Base-by-base conservation (phyloP, 2,888 invertebrate genomes). In the Drosophila peninsularis region DNA sequence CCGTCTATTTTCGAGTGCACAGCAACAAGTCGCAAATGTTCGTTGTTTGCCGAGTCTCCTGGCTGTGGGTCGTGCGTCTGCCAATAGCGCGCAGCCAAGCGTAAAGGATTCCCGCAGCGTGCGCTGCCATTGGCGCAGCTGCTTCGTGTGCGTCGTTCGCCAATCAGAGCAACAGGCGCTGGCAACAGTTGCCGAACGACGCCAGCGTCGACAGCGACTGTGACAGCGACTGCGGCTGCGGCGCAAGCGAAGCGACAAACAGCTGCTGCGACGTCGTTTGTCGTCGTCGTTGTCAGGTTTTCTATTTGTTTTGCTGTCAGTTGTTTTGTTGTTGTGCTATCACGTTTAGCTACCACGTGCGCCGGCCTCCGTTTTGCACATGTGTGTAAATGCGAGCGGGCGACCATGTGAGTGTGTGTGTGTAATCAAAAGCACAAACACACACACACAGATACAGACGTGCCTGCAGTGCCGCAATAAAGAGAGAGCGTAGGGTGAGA, bases 291-390 rank as follows among this genome's bases (percentile, higher is more conserved):
- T 21, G 76, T 86, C 87, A 80, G 82, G 82, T 84, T 78, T 90
- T 88, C 82, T 90, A 83, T 84, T 90, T 85, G 84, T 83, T 82
- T 80, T 87, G 77, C 80, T 82, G 82, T 69, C 78, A 73, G 84
- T 75, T 74, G 89, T 68, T 70, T 76, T 79, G 78, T 82, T 84
- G 69, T 89, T 90, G 89, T 79, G 75, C 82, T 90, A 91, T 91
- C 91, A 91, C 91, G 92, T 91, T 91, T 91, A 79, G 74, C 78
- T 80, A 89, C 91, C 91, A 91, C 91, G 91, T 91, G 91, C 91
- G 85, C 85, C 82, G 77, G 77, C 62, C 74, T 71, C 68, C 57
- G 63, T 71, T 55, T 63, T 56, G 34, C 24, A 69, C 73, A 67
- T 78, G 71, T 70, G 75, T 78, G 73, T 75, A 49, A 19, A 47